Percentiles rank a stretch among this genome's conserved stretches.
These are phyloP conservation scores for Phallusia fumigata DNA, from an alignment of 23 tunicate species.

Conservation along the genomic window DNA sequence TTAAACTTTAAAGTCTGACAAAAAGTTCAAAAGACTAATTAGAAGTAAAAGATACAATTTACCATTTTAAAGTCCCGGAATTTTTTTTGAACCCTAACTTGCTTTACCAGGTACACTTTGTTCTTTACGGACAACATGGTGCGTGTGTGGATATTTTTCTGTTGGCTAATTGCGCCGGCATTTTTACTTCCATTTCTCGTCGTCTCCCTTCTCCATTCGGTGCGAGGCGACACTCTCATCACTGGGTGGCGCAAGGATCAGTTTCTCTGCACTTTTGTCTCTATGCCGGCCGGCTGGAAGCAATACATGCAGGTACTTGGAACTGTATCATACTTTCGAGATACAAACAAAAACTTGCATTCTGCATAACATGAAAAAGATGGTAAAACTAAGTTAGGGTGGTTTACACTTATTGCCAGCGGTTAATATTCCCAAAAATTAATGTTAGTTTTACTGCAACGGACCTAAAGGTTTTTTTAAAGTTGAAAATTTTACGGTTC, in stretches of 20 bases:
- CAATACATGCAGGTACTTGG: slow-evolving; percentile 50
- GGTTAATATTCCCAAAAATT: too few species aligned
- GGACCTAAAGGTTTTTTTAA: too few species aligned
- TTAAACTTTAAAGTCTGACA: too few species aligned
- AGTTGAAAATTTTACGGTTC: too few species aligned
- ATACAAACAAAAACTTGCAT: neutral
- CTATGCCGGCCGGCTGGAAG: slow-evolving; percentile 9
- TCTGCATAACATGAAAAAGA: too few species aligned
- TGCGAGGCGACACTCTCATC: slow-evolving; percentile 7
- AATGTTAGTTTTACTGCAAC: too few species aligned
- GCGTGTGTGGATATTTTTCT: slow-evolving; percentile 13
- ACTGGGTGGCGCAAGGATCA: slow-evolving; percentile 74
- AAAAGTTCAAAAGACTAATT: too few species aligned
- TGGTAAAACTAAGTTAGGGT: too few species aligned
- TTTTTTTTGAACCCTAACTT: too few species aligned
- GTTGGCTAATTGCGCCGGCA: slow-evolving; percentile 87
- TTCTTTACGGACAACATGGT: slow-evolving; percentile 32
- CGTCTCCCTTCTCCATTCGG: slow-evolving; percentile 32
- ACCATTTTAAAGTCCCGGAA: too few species aligned
- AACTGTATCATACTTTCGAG: neutral
- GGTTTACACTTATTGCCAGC: too few species aligned
- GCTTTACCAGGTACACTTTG: slow-evolving; percentile 25
- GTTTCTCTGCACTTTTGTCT: slow-evolving; percentile 56
- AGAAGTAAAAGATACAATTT: too few species aligned
- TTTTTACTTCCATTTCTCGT: slow-evolving; percentile 70